These are phyloP conservation scores for Eriocheir sinensis DNA, from an alignment of 1,140 invertebrate species.

Conservation along the genomic window DNA sequence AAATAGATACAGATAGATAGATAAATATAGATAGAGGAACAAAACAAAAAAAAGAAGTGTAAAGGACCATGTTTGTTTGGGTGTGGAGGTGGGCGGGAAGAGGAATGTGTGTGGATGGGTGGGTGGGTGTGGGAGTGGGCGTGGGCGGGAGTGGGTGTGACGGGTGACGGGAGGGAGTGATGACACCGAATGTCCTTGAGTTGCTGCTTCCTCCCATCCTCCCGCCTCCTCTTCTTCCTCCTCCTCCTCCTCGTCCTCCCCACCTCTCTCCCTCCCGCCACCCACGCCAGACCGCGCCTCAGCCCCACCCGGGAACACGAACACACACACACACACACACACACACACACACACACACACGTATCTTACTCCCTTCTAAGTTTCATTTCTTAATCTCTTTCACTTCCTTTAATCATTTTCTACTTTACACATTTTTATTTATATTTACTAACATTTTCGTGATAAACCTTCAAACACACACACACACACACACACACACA, in stretches of 20 bases:
- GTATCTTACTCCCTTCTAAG: too few species aligned
- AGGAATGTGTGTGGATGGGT: background rate
- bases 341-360: constrained; percentile 6
- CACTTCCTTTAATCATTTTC: background rate
- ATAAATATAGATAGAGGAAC: background rate
- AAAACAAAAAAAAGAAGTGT: too few species aligned
- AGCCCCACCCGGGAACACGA: constrained; percentile 1
- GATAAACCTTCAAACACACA: too few species aligned
- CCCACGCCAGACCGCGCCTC: background rate
- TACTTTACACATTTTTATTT: too few species aligned
- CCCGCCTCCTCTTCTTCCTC: constrained; percentile 7
- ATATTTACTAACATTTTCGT: too few species aligned
- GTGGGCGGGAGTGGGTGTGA: background rate
- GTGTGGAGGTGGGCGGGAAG: background rate
- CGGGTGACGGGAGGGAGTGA: constrained; percentile 6
- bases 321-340: constrained; percentile 39
- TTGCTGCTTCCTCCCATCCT: constrained; percentile 5
- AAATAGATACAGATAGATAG: background rate
- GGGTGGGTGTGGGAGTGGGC: background rate
- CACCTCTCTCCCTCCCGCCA: too few species aligned
- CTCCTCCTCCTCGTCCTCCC: too few species aligned
- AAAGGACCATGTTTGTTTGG: background rate
- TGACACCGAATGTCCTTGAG: background rate
- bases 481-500: too few species aligned
- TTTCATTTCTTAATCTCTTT: background rate